Percentiles rank a stretch among this genome's conserved stretches.
These are phyloP conservation scores for Erpobdella octoculata DNA, from an alignment of 2,888 invertebrate species.

Conservation along the genomic window DNA sequence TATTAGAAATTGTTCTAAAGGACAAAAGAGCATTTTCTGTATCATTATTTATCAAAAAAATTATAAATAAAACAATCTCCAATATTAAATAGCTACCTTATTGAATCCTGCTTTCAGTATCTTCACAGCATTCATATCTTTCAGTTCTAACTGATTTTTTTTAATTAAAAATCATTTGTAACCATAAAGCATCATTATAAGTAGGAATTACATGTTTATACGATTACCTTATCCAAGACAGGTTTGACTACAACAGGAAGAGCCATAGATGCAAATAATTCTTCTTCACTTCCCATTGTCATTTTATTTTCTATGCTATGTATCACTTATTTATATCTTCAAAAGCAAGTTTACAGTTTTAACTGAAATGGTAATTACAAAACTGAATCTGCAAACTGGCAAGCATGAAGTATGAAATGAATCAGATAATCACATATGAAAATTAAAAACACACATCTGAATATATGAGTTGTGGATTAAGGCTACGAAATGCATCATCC, in stretches of 20 bases:
- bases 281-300: conserved; percentile 48
- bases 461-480: no score
- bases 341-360: no score
- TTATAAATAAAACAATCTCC: neutral
- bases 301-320: no score
- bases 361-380: no score
- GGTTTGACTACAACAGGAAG: conserved; percentile 49
- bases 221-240: conserved; percentile 46
- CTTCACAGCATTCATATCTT: conserved; percentile 12
- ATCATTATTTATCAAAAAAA: neutral
- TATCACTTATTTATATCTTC: no score
- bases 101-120: conserved; percentile 19
- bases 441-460: no score
- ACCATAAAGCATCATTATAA: neutral
- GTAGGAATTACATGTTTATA: neutral
- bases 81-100: neutral
- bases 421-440: no score
- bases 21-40: no score
- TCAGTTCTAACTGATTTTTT: conserved; percentile 7
- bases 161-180: neutral
- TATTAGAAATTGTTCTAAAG: no score
- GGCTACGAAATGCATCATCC: no score
- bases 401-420: no score
- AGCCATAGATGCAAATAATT: conserved; percentile 47
- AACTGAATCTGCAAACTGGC: no score